These are phyloP conservation scores for Sander lucioperca DNA, from an alignment of 2,113 vertebrate species.

Conservation along the genomic window DNA sequence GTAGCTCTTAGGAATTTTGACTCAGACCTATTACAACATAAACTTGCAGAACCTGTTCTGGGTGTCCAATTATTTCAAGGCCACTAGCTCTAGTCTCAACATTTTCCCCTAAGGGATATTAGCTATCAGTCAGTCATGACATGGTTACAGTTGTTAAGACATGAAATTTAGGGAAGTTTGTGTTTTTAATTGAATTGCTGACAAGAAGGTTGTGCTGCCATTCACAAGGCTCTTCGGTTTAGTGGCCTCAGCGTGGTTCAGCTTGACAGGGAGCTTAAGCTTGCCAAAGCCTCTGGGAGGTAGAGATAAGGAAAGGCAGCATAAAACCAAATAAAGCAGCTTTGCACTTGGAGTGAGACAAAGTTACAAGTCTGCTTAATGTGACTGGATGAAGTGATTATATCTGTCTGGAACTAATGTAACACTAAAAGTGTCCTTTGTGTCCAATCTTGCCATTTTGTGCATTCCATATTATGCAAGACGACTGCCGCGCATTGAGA, in stretches of 20 bases:
- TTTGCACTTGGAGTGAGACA: slow-evolving; percentile 64
- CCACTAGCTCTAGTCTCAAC: slow-evolving; percentile 42
- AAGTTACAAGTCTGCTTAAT: slow-evolving; percentile 60
- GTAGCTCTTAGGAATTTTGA: slow-evolving; percentile 65
- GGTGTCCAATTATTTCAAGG: slow-evolving; percentile 58
- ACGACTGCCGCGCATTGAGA: not conserved
- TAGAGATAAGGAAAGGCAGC: slow-evolving; percentile 69
- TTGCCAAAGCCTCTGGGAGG: slow-evolving; percentile 59
- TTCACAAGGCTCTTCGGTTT: slow-evolving; percentile 52
- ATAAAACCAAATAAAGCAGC: slow-evolving; percentile 75
- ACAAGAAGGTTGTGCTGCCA: slow-evolving; percentile 47
- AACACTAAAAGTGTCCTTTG: slow-evolving; percentile 18
- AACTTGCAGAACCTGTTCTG: slow-evolving; percentile 70
- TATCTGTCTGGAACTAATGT: slow-evolving; percentile 46
- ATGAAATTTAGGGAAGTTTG: slow-evolving; percentile 29
- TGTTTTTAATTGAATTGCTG: slow-evolving; percentile 54
- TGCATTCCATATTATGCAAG: not conserved
- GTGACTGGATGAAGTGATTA: slow-evolving; percentile 52
- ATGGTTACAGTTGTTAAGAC: slow-evolving; percentile 40
- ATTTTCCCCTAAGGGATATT: slow-evolving; percentile 24
- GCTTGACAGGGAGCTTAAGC: slow-evolving; percentile 57
- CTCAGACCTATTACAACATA: slow-evolving; percentile 42
- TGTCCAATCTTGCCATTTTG: slow-evolving; percentile 2
- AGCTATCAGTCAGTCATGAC: slow-evolving; percentile 32
- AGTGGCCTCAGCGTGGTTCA: slow-evolving; percentile 51